phyloP scores from a whole-genome alignment of 1,140 invertebrate genomes.

The Wasmannia auropunctata region DNA sequence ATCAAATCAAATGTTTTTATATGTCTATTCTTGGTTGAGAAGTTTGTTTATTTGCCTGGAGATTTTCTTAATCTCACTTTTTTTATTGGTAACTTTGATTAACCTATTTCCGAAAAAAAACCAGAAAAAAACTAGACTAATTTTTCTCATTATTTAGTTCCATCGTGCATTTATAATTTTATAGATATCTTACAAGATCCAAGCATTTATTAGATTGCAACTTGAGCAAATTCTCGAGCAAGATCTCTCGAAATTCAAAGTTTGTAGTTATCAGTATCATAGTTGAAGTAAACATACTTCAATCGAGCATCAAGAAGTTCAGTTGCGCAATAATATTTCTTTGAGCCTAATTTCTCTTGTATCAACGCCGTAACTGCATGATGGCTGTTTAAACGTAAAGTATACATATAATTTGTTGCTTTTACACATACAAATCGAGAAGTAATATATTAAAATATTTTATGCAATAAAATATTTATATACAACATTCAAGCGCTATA shows the following conservation, averaged over 20 bases:
- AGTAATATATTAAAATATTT: neutral
- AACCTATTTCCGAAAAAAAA: neutral
- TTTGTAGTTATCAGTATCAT: constrained; percentile 32
- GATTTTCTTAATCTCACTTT: neutral
- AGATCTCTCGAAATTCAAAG: constrained; percentile 29
- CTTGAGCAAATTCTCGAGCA: constrained; percentile 42
- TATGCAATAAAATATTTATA: neutral
- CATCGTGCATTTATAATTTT: constrained; percentile 47
- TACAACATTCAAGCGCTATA: neutral
- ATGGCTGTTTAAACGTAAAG: neutral
- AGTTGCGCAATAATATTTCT: constrained; percentile 22
- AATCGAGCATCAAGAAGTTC: constrained; percentile 29
- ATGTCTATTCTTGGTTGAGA: neutral
- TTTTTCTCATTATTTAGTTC: constrained; percentile 21
- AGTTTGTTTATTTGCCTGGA: neutral
- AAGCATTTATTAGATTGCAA: constrained; percentile 63
- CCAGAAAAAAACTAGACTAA: neutral
- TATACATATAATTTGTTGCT: neutral
- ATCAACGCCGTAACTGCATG: neutral
- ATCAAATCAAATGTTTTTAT: neutral
- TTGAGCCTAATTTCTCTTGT: neutral
- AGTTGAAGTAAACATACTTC: constrained; percentile 43
- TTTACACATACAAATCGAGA: neutral
- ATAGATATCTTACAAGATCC: constrained; percentile 43
- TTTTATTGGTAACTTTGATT: neutral